These are phyloP conservation scores for Willisornis vidua DNA, from an alignment of 2,113 vertebrate species.

Conservation along the genomic window DNA sequence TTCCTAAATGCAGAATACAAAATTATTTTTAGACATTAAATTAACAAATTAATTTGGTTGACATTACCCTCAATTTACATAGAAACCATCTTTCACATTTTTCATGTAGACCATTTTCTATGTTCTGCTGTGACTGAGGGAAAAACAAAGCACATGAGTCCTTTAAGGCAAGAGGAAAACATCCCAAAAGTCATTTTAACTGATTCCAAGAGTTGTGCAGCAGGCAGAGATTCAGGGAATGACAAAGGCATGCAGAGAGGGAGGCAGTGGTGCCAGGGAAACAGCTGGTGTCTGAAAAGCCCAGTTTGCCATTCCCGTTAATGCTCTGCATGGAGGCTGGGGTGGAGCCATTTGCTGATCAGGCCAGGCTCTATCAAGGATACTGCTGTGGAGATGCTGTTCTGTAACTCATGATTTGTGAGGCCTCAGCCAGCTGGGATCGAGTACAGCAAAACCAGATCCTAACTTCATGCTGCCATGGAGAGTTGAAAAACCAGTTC, in stretches of 20 bases:
- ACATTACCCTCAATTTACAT: conserved; percentile 21
- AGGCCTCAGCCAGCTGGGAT: neutral
- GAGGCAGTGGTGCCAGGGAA: conserved; percentile 1
- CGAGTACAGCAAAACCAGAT: rapidly evolving
- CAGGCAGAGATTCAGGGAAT: neutral
- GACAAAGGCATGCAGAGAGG: conserved; percentile 10
- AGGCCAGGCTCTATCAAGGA: neutral
- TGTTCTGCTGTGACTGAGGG: neutral
- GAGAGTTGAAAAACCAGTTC: neutral
- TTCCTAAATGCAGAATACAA: neutral
- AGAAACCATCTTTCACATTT: conserved; percentile 30
- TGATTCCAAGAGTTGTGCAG: conserved; percentile 41
- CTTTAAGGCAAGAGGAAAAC: conserved; percentile 48
- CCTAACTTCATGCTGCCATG: neutral
- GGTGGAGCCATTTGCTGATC: neutral
- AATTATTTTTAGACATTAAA: conserved; percentile 27
- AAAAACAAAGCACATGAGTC: conserved; percentile 30
- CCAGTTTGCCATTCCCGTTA: neutral
- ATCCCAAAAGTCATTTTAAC: conserved; percentile 17
- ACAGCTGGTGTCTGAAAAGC: conserved; percentile 49
- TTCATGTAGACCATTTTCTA: neutral
- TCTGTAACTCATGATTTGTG: neutral
- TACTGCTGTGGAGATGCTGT: neutral
- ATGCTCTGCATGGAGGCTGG: neutral
- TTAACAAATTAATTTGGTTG: conserved; percentile 51